A percentile compares a stretch with the other conserved stretches of the same genome.
Evolutionary conservation across 2,113 vertebrate genomes (phyloP).

Genomic region (Rhea pennata): DNA sequence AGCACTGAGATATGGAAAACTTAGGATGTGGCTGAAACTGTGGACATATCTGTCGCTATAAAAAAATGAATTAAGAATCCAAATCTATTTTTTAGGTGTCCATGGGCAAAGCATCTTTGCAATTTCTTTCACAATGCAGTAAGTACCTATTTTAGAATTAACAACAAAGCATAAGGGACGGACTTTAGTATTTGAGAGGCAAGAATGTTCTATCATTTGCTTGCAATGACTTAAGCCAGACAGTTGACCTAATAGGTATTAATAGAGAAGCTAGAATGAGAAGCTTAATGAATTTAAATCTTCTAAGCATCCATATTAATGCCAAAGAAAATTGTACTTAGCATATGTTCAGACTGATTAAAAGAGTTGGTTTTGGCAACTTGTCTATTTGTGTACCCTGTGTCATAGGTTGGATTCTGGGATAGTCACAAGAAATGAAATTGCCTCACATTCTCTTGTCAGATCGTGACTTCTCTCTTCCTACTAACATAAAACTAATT

Average conservation of each 20-base stretch:
- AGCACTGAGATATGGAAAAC: neutral
- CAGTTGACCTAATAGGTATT: neutral
- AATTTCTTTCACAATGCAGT: slow-evolving; percentile 3
- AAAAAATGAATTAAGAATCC: neutral
- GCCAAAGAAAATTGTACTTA: neutral
- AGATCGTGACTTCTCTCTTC: too few relatives aligned
- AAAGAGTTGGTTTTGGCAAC: too few relatives aligned
- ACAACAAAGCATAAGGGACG: neutral
- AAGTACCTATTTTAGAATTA: neutral
- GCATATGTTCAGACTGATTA: too few relatives aligned
- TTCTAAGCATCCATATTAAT: neutral
- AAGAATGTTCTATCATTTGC: neutral
- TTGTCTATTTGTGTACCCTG: too few relatives aligned
- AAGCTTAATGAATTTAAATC: neutral
- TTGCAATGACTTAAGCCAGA: too few relatives aligned
- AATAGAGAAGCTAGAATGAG: neutral
- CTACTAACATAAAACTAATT: too few relatives aligned
- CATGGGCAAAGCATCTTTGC: slow-evolving; percentile 38
- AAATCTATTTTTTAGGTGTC: slow-evolving; percentile 35
- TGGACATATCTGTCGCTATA: neutral
- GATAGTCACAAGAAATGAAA: too few relatives aligned
- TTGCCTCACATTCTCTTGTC: too few relatives aligned
- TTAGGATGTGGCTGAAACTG: neutral
- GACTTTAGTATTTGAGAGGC: neutral
- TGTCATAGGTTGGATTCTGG: too few relatives aligned